Evolutionary conservation across 2,888 invertebrate species (phyloP).

Genomic region (Pammene aurita): DNA sequence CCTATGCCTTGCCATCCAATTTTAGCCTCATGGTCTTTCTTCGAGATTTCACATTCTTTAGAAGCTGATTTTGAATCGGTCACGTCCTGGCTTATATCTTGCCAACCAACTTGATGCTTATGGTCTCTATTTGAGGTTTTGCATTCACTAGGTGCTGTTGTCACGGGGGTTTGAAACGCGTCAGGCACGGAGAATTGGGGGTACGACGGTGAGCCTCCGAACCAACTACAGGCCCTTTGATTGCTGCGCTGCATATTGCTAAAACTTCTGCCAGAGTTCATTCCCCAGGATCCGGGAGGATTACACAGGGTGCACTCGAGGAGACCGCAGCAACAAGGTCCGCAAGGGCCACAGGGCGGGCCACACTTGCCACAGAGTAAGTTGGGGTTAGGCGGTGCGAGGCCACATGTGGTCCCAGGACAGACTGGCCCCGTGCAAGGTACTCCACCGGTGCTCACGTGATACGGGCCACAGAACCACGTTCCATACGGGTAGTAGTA

Average conservation of each 20-base stretch:
- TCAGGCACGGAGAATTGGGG: neutral
- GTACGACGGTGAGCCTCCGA: neutral
- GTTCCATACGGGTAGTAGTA: constrained; percentile 56
- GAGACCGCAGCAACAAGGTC: constrained; percentile 1
- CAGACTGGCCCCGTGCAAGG: neutral
- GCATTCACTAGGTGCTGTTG: neutral
- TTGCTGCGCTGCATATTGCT: neutral
- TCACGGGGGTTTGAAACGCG: neutral
- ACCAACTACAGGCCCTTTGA: neutral
- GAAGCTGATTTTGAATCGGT: neutral
- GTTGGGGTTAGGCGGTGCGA: constrained; percentile 11
- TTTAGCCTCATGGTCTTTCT: neutral
- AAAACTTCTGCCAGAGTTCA: neutral
- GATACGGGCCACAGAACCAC: constrained; percentile 58
- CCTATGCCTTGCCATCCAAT: neutral
- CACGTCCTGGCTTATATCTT: neutral
- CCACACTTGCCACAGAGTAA: constrained; percentile 6
- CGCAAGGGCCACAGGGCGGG: neutral
- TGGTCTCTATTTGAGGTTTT: too few relatives aligned
- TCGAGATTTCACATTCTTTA: neutral
- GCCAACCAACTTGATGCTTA: too few relatives aligned
- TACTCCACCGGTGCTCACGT: constrained; percentile 39
- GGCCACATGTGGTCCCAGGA: constrained; percentile 4
- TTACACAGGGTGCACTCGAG: neutral
- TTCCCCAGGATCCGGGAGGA: neutral